phyloP scores from a whole-genome alignment of 2,888 invertebrate species.

The Cancer borealis region DNA sequence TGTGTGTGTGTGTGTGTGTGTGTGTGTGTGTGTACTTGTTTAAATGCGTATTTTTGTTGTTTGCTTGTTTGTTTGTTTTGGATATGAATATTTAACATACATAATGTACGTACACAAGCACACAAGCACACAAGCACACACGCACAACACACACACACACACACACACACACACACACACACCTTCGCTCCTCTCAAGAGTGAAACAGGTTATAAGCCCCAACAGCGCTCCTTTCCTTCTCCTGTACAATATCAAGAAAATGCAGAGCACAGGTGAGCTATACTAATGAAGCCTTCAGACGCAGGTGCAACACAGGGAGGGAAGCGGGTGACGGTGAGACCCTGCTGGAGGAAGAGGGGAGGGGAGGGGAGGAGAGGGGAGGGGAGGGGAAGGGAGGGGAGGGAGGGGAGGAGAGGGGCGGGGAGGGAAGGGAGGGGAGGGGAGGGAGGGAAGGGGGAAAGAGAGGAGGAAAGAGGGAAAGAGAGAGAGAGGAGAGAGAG shows the following conservation, averaged over 20 bases:
- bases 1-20: not conserved
- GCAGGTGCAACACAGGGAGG: not conserved
- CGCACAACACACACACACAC: not conserved
- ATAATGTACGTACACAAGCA: not conserved
- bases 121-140: not conserved
- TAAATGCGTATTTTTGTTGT: not conserved
- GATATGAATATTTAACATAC: not conserved
- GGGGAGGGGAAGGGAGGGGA: not conserved
- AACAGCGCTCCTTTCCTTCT: not conserved
- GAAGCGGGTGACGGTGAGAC: not conserved
- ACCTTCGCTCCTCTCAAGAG: not conserved
- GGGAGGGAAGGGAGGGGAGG: not conserved
- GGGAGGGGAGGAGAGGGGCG: not conserved
- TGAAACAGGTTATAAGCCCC: not conserved
- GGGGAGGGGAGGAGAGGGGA: not conserved
- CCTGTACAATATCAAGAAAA: not conserved
- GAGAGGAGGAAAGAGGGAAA: slow-evolving; percentile 39
- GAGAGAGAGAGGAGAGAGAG: slow-evolving; percentile 48
- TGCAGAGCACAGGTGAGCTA: not conserved
- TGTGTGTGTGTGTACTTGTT: not conserved
- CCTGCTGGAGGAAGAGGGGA: not conserved
- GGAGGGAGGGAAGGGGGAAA: not conserved
- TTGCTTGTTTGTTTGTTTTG: not conserved
- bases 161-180: not conserved
- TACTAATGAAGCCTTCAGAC: slow-evolving; percentile 34